These are phyloP conservation scores for Drosophila baimaii DNA, from an alignment of 1,140 invertebrate species.

Conservation along the genomic window DNA sequence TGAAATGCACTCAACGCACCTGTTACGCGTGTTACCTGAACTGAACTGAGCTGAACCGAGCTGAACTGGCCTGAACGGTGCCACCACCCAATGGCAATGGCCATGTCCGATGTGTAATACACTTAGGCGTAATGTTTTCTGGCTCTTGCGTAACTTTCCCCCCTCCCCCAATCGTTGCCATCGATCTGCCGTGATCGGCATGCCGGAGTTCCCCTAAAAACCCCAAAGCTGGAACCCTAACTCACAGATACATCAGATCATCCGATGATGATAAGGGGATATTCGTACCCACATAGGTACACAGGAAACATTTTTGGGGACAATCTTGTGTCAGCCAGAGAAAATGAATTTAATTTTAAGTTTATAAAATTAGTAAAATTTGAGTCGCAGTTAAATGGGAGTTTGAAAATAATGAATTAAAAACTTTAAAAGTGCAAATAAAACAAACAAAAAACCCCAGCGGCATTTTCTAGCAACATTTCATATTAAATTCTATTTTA, in stretches of 20 bases:
- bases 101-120: constrained; percentile 35
- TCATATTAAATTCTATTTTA: no score
- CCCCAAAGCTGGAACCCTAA: not conserved
- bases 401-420: no score
- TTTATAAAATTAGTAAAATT: no score
- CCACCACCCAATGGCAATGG: constrained; percentile 32
- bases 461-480: no score
- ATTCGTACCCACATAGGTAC: not conserved
- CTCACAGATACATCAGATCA: constrained; percentile 9
- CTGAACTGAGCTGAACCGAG: constrained; percentile 6
- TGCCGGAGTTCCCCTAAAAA: constrained; percentile 2
- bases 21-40: constrained; percentile 49
- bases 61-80: constrained; percentile 10
- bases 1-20: constrained; percentile 64
- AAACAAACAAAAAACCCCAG: no score
- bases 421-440: no score
- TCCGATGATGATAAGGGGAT: constrained; percentile 2
- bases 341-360: no score
- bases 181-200: constrained; percentile 27
- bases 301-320: not conserved
- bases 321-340: no score
- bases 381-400: no score
- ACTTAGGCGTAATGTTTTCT: constrained; percentile 39
- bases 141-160: constrained; percentile 22
- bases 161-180: not conserved